Evolutionary conservation across 2,113 vertebrate species (phyloP).

Genomic region (Gadus macrocephalus): DNA sequence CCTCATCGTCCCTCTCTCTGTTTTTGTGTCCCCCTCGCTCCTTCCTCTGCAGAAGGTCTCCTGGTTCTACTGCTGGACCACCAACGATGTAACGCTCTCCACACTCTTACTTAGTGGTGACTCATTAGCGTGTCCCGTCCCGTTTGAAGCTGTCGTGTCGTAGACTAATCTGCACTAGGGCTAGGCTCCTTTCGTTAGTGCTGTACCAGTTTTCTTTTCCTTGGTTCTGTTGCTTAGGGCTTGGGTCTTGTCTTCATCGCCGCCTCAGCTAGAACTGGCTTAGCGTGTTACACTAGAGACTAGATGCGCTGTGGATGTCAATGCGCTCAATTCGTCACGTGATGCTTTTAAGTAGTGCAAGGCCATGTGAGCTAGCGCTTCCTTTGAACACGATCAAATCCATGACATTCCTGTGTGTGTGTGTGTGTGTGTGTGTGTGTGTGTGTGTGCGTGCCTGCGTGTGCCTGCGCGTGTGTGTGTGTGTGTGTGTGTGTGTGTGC

Average conservation of each 20-base stretch:
- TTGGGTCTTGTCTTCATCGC: no score
- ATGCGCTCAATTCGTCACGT: no score
- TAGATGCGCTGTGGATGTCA: no score
- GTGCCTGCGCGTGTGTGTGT: background rate
- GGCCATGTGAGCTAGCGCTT: no score
- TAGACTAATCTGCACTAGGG: no score
- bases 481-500: background rate
- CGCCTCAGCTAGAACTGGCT: no score
- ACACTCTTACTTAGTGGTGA: background rate
- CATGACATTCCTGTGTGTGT: background rate
- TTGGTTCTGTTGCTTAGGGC: background rate
- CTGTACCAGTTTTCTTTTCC: background rate
- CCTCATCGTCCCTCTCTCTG: background rate
- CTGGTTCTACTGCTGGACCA: slow-evolving; percentile 58
- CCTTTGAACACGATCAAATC: no score
- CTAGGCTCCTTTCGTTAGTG: no score
- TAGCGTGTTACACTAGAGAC: no score
- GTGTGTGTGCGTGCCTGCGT: background rate
- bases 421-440: background rate
- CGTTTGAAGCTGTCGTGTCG: background rate
- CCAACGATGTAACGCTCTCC: slow-evolving; percentile 49
- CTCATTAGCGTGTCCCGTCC: background rate
- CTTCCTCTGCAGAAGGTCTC: slow-evolving; percentile 51
- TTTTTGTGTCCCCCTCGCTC: slow-evolving; percentile 5
- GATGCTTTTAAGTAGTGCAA: no score